A percentile compares a stretch with the other conserved stretches of the same genome.
Conservation (phyloP, 2,888 invertebrate genomes). For the Lithodes maja region DNA sequence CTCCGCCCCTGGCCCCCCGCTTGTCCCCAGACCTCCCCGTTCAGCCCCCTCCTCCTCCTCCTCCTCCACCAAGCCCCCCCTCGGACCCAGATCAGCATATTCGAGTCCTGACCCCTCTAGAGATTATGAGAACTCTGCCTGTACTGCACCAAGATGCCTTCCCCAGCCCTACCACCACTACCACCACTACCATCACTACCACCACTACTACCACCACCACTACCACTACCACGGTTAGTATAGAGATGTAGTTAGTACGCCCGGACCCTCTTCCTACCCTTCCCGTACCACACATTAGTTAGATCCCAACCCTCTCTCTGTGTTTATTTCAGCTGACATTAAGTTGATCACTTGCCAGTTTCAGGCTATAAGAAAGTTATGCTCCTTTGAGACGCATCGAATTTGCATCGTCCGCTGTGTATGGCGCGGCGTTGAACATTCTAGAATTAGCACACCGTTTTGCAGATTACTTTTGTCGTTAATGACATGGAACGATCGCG, state of each 20-base stretch:
- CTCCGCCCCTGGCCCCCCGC: constrained; percentile 57
- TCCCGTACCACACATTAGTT: constrained; percentile 39
- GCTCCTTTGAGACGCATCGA: too few relatives aligned
- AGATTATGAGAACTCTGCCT: constrained; percentile 93
- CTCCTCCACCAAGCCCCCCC: constrained; percentile 51
- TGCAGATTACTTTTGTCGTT: too few relatives aligned
- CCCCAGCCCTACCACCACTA: constrained; percentile 67
- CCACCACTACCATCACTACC: constrained; percentile 51
- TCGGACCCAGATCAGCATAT: constrained; percentile 83
- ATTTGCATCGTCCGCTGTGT: too few relatives aligned
- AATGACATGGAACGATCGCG: too few relatives aligned
- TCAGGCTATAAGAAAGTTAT: too few relatives aligned
- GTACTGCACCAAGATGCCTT: constrained; percentile 70
- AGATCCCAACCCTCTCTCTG: background rate
- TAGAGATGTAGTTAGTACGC: constrained; percentile 54
- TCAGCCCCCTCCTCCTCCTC: constrained; percentile 42
- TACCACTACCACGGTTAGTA: constrained; percentile 68
- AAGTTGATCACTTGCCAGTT: background rate
- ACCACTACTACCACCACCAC: constrained; percentile 63
- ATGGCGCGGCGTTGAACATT: too few relatives aligned
- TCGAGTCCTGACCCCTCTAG: constrained; percentile 90
- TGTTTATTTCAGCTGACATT: background rate
- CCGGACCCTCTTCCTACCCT: constrained; percentile 16
- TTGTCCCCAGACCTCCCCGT: constrained; percentile 51
- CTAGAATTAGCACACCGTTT: too few relatives aligned